A percentile compares a stretch with the other conserved stretches of the same genome.
phyloP scores from a whole-genome alignment of 1,140 invertebrate species.

The Arctopsyche grandis region DNA sequence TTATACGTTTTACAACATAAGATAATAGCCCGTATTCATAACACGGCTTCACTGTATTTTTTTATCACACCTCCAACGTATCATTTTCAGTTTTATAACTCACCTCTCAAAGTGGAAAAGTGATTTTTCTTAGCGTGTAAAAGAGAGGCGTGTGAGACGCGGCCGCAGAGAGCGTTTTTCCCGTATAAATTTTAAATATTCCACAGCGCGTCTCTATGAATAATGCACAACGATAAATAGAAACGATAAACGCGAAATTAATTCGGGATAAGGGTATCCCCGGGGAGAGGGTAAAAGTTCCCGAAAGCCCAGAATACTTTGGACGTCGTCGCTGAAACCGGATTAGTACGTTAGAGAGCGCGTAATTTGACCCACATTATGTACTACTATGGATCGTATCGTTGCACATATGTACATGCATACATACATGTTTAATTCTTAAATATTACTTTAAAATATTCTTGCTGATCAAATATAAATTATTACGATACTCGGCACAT shows the following conservation, averaged over 20 bases:
- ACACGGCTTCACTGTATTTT: no score
- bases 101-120: not conserved
- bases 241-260: slow-evolving; percentile 32
- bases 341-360: slow-evolving; percentile 10
- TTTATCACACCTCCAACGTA: no score
- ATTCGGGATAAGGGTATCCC: slow-evolving; percentile 13
- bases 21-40: no score
- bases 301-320: not conserved
- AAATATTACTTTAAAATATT: no score
- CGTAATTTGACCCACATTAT: slow-evolving; percentile 1
- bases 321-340: slow-evolving; percentile 1
- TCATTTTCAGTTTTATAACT: not conserved
- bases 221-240: slow-evolving; percentile 27
- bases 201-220: not conserved
- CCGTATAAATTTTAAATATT: slow-evolving; percentile 21
- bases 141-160: no score
- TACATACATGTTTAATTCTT: no score
- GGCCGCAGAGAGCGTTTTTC: not conserved
- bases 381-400: no score
- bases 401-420: no score
- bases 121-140: not conserved
- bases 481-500: no score
- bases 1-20: no score
- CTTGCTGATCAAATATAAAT: no score
- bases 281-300: not conserved